Percentiles rank a stretch among this genome's conserved stretches.
Conservation (phyloP, 2,797 vertebrate genomes). For the Bucorvus abyssinicus region DNA sequence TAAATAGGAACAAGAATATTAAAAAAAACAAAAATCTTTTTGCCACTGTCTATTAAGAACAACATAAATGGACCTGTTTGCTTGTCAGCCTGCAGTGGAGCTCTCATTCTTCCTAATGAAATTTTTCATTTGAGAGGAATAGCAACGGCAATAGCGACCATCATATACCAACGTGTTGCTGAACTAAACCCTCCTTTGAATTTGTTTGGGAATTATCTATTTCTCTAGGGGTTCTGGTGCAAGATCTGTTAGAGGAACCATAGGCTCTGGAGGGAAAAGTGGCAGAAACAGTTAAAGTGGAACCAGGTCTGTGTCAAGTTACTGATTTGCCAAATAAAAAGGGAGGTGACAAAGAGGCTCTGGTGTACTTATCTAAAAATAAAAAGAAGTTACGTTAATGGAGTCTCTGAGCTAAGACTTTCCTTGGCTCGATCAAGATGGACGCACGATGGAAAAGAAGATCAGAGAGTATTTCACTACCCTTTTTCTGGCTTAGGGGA, state of each 20-base stretch:
- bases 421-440: not conserved
- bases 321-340: not conserved
- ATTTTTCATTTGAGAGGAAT: not conserved
- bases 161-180: not conserved
- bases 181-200: not conserved
- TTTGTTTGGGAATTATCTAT: not conserved
- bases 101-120: not conserved
- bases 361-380: not conserved
- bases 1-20: not conserved
- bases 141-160: not conserved
- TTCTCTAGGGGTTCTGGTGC: not conserved
- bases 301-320: not conserved
- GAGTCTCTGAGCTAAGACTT: not conserved
- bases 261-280: not conserved
- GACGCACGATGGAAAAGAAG: not conserved
- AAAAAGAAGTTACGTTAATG: not conserved
- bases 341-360: not conserved
- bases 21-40: accelerated
- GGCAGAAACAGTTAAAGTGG: not conserved
- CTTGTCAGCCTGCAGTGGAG: not conserved
- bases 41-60: not conserved
- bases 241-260: not conserved
- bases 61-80: not conserved
- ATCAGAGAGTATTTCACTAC: not conserved
- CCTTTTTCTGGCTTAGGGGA: not conserved